Conservation (phyloP, 2,888 invertebrate species). For the Drosophila buzzatii region DNA sequence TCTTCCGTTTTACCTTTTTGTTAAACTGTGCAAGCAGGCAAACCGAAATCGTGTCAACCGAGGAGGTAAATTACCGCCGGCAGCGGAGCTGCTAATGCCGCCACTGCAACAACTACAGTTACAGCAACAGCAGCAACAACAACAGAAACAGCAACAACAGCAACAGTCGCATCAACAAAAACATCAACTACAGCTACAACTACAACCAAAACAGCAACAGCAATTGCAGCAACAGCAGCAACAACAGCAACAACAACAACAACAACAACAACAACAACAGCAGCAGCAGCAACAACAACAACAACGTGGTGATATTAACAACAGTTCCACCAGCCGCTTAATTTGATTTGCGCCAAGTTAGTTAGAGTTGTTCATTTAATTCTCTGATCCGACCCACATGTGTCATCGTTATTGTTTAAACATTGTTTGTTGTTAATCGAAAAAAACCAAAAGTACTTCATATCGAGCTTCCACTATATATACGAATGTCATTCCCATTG, state of each 20-base stretch:
- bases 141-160: conserved; percentile 31
- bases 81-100: conserved; percentile 54
- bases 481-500: conserved; percentile 21
- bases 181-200: conserved; percentile 46
- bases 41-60: conserved; percentile 66
- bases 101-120: conserved; percentile 49
- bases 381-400: conserved; percentile 47
- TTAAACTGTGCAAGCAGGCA: conserved; percentile 57
- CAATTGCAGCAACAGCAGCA: conserved; percentile 49
- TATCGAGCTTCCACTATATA: conserved; percentile 17
- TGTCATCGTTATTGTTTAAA: conserved; percentile 38
- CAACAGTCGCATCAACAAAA: conserved; percentile 33
- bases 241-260: conserved; percentile 41
- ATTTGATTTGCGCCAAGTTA: conserved; percentile 84
- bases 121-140: conserved; percentile 37
- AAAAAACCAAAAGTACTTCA: conserved; percentile 16
- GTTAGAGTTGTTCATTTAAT: conserved; percentile 74
- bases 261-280: conserved; percentile 49
- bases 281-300: conserved; percentile 75
- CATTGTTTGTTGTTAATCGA: conserved; percentile 31
- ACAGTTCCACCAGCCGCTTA: conserved; percentile 83
- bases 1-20: conserved; percentile 22
- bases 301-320: conserved; percentile 82
- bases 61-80: conserved; percentile 64
- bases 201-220: conserved; percentile 46